Conservation (phyloP, 2,113 vertebrate genomes). For the Actenoides hombroni region DNA sequence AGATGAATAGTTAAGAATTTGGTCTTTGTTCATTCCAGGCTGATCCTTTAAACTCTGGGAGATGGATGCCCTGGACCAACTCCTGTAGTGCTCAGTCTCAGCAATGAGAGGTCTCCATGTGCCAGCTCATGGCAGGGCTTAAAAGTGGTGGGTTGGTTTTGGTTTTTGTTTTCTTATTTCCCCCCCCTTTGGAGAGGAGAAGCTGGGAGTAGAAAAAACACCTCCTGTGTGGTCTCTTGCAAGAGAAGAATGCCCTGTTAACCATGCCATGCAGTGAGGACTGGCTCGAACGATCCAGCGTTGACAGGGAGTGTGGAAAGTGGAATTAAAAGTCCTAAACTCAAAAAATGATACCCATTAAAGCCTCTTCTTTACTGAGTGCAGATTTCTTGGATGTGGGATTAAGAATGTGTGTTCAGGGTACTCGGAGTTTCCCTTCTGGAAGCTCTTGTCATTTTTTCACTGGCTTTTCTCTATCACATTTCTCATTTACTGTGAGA, state of each 20-base stretch:
- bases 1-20: not conserved
- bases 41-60: not conserved
- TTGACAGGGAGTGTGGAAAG: not conserved
- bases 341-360: not conserved
- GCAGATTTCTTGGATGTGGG: not conserved
- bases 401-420: not conserved
- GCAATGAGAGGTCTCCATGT: slow-evolving; percentile 4
- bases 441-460: not conserved
- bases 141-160: not conserved
- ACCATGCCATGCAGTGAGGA: not conserved
- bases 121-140: slow-evolving; percentile 13
- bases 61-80: not conserved
- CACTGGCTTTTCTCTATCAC: not conserved
- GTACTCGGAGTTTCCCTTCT: not conserved
- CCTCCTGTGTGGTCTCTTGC: slow-evolving; percentile 27
- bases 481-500: not conserved
- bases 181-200: not conserved
- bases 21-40: not conserved
- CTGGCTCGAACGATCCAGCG: not conserved
- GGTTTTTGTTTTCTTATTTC: not conserved
- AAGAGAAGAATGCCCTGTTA: not conserved
- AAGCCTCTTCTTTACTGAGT: not conserved
- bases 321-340: not conserved
- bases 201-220: not conserved
- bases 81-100: not conserved